phyloP scores from a whole-genome alignment of 2,888 invertebrate genomes.

The Leptinotarsa tumamoca region DNA sequence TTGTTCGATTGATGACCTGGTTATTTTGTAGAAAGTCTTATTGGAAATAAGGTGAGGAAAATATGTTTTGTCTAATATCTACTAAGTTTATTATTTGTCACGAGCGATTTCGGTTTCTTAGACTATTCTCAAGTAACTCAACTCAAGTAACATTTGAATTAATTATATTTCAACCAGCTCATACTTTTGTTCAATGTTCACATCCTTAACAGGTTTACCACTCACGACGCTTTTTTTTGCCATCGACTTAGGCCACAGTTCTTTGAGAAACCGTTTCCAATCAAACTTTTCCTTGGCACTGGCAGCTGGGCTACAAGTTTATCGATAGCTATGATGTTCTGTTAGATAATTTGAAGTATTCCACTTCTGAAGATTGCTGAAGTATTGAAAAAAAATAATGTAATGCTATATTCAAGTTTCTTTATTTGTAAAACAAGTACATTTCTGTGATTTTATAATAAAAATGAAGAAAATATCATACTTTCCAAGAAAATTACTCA shows the following conservation, averaged over 20 bases:
- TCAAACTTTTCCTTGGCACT: constrained; percentile 67
- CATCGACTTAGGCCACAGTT: constrained; percentile 70
- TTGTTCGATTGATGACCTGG: too few relatives aligned
- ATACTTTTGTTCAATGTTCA: constrained; percentile 51
- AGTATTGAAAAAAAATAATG: constrained; percentile 33
- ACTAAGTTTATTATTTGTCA: too few relatives aligned
- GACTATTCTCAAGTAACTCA: too few relatives aligned
- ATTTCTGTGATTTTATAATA: too few relatives aligned
- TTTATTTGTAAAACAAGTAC: too few relatives aligned
- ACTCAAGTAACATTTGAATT: too few relatives aligned
- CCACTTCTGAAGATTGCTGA: constrained; percentile 68
- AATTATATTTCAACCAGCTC: background rate
- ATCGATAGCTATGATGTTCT: constrained; percentile 77
- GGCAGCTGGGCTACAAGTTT: constrained; percentile 69
- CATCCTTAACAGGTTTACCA: constrained; percentile 39
- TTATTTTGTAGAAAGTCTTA: too few relatives aligned
- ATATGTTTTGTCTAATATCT: too few relatives aligned
- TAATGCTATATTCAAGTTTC: background rate
- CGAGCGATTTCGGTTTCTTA: too few relatives aligned
- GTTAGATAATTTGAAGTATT: constrained; percentile 80
- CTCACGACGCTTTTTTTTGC: constrained; percentile 61
- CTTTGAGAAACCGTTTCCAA: constrained; percentile 75
- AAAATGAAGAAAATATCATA: too few relatives aligned
- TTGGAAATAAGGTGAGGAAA: too few relatives aligned
- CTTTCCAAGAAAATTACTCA: too few relatives aligned